Evolutionary conservation across 2,888 invertebrate genomes (phyloP), one percentile per base, ranked within the genome.

Genomic region (Pammene fasciana): DNA sequence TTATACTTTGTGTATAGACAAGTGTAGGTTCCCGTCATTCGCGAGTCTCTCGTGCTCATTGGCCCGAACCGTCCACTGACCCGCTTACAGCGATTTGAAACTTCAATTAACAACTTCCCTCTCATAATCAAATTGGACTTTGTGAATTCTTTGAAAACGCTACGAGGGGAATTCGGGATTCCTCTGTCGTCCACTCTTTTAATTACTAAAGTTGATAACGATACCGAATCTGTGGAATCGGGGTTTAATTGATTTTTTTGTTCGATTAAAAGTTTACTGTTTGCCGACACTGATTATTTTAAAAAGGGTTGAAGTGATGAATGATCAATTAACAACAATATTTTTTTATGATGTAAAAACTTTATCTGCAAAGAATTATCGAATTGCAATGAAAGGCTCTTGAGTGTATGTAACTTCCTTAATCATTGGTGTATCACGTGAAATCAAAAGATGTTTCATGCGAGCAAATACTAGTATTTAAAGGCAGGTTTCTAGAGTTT

Each of bases 61-160:
- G 65, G 65, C 52, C 72, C 65, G 72, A 48, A 16, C 59, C 59
- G 72, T 70, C 61, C 74, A 67, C 36, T 75, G 73, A 75, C 76
- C 75, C 73, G 74, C 71, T 75, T 77, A 73, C 75, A 46, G 54
- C 71, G 41, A 36, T 81, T 82, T 76, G 83, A 82, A 87, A 87
- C 81, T 83, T 82, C 83, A 82, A 86, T 85, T 87, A 84, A 85
- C 86, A 86, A 86, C 80, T 81, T 73, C 75, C 77, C 80, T 82
- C 75, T 83, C 80, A 82, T 80, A 84, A 84, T 85, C 78, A 81
- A 87, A 86, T 86, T 79, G 79, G 76, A 82, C 83, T 83, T 72
- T 57, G 50, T 64, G 75, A 80, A 82, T 81, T 82, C 82, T 82
- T 82, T 74, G 60, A 60, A 57, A 78, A 74, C 76, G 75, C 74